Evolutionary conservation across 1,140 invertebrate genomes (phyloP).

Genomic region (Drosophila truncata): DNA sequence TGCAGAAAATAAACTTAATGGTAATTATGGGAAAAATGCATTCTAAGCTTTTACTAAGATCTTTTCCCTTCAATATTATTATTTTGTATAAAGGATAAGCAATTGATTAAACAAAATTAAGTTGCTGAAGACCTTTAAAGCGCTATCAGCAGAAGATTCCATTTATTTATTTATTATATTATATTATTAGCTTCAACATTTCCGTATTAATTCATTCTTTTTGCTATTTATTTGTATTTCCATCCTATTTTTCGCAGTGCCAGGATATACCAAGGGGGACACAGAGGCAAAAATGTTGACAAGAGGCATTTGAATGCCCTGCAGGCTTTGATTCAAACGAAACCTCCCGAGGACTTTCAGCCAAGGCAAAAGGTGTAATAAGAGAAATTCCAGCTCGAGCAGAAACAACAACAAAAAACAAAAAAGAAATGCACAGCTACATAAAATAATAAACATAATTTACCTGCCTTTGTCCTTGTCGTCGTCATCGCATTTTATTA

Average conservation of each 20-base stretch:
- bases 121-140: too few species aligned
- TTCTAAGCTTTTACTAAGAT: too few species aligned
- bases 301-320: slow-evolving; percentile 69
- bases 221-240: accelerated
- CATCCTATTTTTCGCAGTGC: neutral
- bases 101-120: too few species aligned
- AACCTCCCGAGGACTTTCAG: slow-evolving; percentile 10
- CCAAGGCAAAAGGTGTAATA: slow-evolving; percentile 63
- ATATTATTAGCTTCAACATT: too few species aligned
- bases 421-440: slow-evolving; percentile 22
- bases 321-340: slow-evolving; percentile 60
- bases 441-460: slow-evolving; percentile 84
- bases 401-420: slow-evolving; percentile 19
- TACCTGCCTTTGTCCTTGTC: slow-evolving; percentile 60
- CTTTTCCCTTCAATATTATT: too few species aligned
- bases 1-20: neutral
- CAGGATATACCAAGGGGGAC: neutral
- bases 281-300: slow-evolving; percentile 54
- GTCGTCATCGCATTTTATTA: slow-evolving; percentile 73
- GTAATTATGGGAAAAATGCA: neutral
- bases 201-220: neutral
- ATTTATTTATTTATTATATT: too few species aligned
- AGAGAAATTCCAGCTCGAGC: slow-evolving; percentile 55
- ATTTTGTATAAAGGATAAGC: too few species aligned
- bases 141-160: too few species aligned